Conservation (phyloP, 1,140 invertebrate species). For the Leptinotarsa lineolata region DNA sequence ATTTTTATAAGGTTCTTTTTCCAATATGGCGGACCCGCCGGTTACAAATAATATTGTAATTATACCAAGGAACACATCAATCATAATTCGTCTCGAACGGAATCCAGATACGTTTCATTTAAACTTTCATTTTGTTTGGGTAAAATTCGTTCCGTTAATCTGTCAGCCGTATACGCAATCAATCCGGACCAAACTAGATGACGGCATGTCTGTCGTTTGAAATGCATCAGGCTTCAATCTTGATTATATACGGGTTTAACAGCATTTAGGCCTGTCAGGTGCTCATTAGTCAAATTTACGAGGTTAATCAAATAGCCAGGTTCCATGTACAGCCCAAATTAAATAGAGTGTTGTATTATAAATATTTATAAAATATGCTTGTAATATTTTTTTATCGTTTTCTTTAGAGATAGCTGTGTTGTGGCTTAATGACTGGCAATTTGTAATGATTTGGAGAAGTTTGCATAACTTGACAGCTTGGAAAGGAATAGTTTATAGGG, state of each 20-base stretch:
- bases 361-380: slow-evolving; percentile 15
- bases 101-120: slow-evolving; percentile 8
- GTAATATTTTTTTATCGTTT: slow-evolving; percentile 4
- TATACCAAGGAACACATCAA: neutral
- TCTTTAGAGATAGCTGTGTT: slow-evolving; percentile 8
- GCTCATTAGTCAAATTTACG: slow-evolving; percentile 32
- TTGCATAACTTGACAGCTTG: neutral
- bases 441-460: neutral
- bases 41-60: too few species aligned
- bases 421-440: slow-evolving; percentile 2
- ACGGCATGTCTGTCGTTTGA: slow-evolving; percentile 16
- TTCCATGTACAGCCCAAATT: slow-evolving; percentile 16
- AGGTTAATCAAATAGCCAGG: slow-evolving; percentile 24
- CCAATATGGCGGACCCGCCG: too few species aligned
- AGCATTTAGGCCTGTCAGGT: slow-evolving; percentile 29
- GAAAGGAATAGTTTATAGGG: neutral
- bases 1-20: too few species aligned
- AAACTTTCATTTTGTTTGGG: slow-evolving; percentile 9
- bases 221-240: slow-evolving; percentile 24
- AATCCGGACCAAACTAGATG: slow-evolving; percentile 15
- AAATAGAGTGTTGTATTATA: slow-evolving; percentile 18
- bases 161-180: slow-evolving; percentile 15
- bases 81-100: neutral
- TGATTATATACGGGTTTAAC: slow-evolving; percentile 29
- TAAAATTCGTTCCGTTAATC: slow-evolving; percentile 13